Evolutionary conservation across 2,797 vertebrate genomes (phyloP).

Genomic region (Acipenser oxyrinchus): DNA sequence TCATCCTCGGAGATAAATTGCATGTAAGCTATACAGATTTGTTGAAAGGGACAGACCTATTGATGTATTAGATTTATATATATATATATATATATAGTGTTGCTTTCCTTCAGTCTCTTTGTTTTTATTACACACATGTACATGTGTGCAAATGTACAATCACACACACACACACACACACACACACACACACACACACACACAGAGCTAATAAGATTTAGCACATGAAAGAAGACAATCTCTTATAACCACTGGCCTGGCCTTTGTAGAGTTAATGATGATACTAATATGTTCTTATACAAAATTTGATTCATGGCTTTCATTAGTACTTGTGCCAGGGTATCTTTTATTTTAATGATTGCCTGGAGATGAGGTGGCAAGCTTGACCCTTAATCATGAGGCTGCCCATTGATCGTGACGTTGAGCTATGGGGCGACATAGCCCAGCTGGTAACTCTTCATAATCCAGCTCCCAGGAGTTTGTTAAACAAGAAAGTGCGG

Average conservation of each 20-base stretch:
- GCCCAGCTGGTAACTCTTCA: constrained; percentile 60
- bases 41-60: constrained; percentile 54
- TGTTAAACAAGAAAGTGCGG: constrained; percentile 52
- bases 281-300: constrained; percentile 68
- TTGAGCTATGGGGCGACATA: constrained; percentile 60
- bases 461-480: constrained; percentile 81
- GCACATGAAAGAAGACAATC: constrained; percentile 39
- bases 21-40: not conserved
- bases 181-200: not conserved
- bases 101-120: constrained; percentile 27
- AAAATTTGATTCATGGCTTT: constrained; percentile 91
- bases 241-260: constrained; percentile 52
- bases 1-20: not conserved
- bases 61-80: constrained; percentile 40
- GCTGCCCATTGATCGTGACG: constrained; percentile 72
- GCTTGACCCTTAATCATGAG: constrained; percentile 96
- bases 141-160: not conserved
- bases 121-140: too few species aligned
- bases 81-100: constrained; percentile 30
- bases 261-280: constrained; percentile 71
- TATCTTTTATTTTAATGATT: constrained; percentile 85
- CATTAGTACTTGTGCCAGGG: constrained; percentile 78
- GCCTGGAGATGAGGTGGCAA: constrained; percentile 95
- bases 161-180: not conserved
- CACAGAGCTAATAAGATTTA: not conserved